Percentiles rank a stretch among this genome's conserved stretches.
Evolutionary conservation across 2,888 invertebrate species (phyloP).

Genomic region (Cryptocephalus primarius): DNA sequence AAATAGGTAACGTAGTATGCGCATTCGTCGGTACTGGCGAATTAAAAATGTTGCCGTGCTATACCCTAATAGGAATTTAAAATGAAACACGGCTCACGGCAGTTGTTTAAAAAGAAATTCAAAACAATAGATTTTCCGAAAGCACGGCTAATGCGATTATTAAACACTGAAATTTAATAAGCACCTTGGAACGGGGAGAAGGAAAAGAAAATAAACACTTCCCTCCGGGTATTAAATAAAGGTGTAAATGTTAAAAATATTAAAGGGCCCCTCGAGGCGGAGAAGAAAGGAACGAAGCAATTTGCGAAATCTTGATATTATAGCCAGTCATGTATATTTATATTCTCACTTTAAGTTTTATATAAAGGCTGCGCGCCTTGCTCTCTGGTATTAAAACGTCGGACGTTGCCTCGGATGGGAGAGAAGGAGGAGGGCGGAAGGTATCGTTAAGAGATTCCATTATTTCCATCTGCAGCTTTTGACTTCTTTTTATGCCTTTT

Average conservation of each 20-base stretch:
- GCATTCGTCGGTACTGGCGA: too few relatives aligned
- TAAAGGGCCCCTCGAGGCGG: constrained; percentile 17
- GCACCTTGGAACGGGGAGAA: constrained; percentile 26
- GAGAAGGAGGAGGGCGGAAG: constrained; percentile 23
- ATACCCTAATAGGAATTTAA: too few relatives aligned
- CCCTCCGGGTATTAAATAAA: constrained; percentile 32
- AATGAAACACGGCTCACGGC: too few relatives aligned
- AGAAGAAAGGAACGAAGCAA: constrained; percentile 16
- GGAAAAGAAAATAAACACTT: constrained; percentile 30
- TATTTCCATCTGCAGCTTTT: constrained; percentile 38
- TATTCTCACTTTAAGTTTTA: constrained; percentile 32
- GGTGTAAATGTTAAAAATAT: constrained; percentile 34
- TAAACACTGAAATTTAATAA: constrained; percentile 28
- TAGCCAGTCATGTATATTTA: constrained; percentile 36
- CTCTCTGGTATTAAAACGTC: constrained; percentile 33
- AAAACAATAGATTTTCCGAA: constrained; percentile 24
- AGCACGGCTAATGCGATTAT: constrained; percentile 28
- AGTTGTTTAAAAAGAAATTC: constrained; percentile 15
- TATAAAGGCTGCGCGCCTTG: constrained; percentile 16
- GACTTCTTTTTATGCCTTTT: constrained; percentile 33
- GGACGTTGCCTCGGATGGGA: constrained; percentile 2
- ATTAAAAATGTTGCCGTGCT: too few relatives aligned
- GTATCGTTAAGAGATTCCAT: constrained; percentile 37
- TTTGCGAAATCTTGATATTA: constrained; percentile 35
- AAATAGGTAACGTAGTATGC: too few relatives aligned